Evolutionary conservation across 2,888 invertebrate species (phyloP).

Genomic region (Maniola hyperantus): DNA sequence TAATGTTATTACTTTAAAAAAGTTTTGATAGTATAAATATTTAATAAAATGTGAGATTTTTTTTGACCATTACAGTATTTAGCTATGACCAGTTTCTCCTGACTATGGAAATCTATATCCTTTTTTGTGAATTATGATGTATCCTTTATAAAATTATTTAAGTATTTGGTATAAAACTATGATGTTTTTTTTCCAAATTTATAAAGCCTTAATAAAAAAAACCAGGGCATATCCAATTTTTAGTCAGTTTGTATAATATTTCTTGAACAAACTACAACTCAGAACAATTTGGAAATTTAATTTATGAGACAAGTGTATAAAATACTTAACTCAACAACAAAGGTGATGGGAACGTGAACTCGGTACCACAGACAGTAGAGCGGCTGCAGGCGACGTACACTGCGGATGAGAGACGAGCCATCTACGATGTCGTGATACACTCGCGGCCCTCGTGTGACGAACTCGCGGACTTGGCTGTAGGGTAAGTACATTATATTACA

Average conservation of each 20-base stretch:
- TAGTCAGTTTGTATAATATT: background rate
- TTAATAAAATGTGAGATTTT: slow-evolving; percentile 5
- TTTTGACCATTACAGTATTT: slow-evolving; percentile 35
- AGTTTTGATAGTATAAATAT: too few species aligned
- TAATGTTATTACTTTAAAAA: background rate
- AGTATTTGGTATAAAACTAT: too few species aligned
- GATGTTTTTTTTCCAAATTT: too few species aligned
- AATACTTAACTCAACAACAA: slow-evolving; percentile 40
- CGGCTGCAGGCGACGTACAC: slow-evolving; percentile 72
- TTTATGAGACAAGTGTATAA: too few species aligned
- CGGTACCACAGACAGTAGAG: slow-evolving; percentile 58
- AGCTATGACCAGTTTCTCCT: slow-evolving; percentile 6
- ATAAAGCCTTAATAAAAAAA: too few species aligned
- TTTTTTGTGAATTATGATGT: slow-evolving; percentile 45
- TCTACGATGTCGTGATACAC: slow-evolving; percentile 78
- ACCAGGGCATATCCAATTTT: too few species aligned
- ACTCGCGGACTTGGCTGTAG: slow-evolving; percentile 57
- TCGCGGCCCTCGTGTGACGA: slow-evolving; percentile 61
- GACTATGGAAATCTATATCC: slow-evolving; percentile 50
- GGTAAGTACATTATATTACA: slow-evolving; percentile 49
- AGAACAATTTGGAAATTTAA: too few species aligned
- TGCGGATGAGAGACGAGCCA: slow-evolving; percentile 79
- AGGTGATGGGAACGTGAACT: slow-evolving; percentile 53
- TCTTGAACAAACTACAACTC: background rate
- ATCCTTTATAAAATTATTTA: slow-evolving; percentile 44